phyloP scores from a whole-genome alignment of 2,888 invertebrate genomes.

The Meganola albula region DNA sequence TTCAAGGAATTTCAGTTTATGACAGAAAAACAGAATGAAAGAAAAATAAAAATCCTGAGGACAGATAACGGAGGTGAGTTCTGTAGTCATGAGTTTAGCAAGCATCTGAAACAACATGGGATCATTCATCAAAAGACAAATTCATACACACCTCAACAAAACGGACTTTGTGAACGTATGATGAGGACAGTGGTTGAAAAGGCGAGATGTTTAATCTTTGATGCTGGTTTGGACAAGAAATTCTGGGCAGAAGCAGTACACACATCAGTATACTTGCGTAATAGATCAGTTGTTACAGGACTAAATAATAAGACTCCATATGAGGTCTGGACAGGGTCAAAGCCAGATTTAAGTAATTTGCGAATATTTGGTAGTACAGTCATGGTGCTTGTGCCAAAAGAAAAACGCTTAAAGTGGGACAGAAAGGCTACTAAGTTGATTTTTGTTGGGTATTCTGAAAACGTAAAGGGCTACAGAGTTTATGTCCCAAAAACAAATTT shows the following conservation, averaged over 20 bases:
- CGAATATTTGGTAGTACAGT: conserved; percentile 7
- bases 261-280: conserved; percentile 9
- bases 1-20: not conserved
- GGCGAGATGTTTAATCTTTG: conserved; percentile 10
- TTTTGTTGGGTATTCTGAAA: conserved; percentile 6
- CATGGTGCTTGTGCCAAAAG: conserved; percentile 5
- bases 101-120: conserved; percentile 10
- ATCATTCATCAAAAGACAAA: conserved; percentile 25
- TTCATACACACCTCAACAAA: conserved; percentile 29
- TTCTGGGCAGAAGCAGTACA: conserved; percentile 15
- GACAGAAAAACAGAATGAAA: conserved; percentile 19
- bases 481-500: conserved; percentile 5
- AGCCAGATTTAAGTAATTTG: conserved; percentile 5
- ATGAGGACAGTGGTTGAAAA: conserved; percentile 13
- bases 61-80: conserved; percentile 21
- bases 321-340: conserved; percentile 1
- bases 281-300: not conserved
- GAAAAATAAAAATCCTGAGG: conserved; percentile 14
- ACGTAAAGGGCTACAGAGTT: conserved; percentile 7
- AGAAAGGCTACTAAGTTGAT: conserved; percentile 4
- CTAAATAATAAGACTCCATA: conserved; percentile 3
- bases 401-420: conserved; percentile 7
- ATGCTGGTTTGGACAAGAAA: conserved; percentile 5
- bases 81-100: conserved; percentile 15
- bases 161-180: conserved; percentile 29